Evolutionary conservation across 2,797 vertebrate species (phyloP), one percentile per base, ranked within the genome.

Genomic region (Oreochromis grahami): DNA sequence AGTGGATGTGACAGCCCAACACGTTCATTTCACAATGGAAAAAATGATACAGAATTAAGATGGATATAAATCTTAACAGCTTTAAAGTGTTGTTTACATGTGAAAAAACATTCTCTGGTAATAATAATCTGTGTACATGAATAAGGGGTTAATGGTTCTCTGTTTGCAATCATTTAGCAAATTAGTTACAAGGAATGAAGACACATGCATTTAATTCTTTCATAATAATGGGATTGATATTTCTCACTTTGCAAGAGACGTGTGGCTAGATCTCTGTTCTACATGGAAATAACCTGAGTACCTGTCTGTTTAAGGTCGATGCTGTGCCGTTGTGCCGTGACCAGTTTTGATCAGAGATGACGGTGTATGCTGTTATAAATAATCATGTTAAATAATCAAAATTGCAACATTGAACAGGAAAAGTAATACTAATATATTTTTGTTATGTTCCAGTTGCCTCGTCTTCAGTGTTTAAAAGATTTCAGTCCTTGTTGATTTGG

Each of bases 171-270:
- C 36, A 68, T 43, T 15, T 68, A 68, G 63, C 21, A 24, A 68
- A 43, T 68, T 24, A 68, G 2, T 41, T 43, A 15, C 21, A 24
- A 65, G 41, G 36, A 41, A 4, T 38, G 34, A 65, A 41, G 12
- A 65, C 12, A 11, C 29, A 8, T 41, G 0, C 36, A 41, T 65
- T 65, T 65, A 38, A 38, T 0, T 21, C 10, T 38, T 65, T 65
- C 3, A 43, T 0, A 68, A 43, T 43, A 68, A 68, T 43, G 14
- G 6, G 0, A 9, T 15, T 41, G 63, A 10, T 68, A 68, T 68
- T 68, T 68, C 36, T 68, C n/a, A 68, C 63, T 68, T 68, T 68
- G 36, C 8, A 68, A 14, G 36, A 68, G 36, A 15, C 7, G n/a
- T 68, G 36, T 68, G 5, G 13, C n/a, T 68, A 6, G 0, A 68